phyloP scores from a whole-genome alignment of 2,888 invertebrate species.

The Drosophila sordidapex region DNA sequence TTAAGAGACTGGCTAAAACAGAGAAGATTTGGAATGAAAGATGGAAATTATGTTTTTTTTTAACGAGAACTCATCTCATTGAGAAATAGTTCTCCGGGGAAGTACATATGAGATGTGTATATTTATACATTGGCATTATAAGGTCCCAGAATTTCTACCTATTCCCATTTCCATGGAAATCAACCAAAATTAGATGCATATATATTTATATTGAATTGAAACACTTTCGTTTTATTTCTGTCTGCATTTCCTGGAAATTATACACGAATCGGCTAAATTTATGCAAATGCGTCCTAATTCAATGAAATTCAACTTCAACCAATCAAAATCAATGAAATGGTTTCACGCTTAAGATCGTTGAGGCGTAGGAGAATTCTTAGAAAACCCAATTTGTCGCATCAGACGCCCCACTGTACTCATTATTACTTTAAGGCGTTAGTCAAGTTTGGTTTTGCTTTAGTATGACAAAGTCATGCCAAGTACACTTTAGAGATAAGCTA shows the following conservation, averaged over 20 bases:
- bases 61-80: neutral
- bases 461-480: neutral
- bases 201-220: neutral
- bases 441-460: neutral
- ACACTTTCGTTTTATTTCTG: conserved; percentile 13
- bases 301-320: conserved; percentile 26
- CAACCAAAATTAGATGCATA: conserved; percentile 24
- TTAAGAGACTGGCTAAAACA: neutral
- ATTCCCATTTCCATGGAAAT: conserved; percentile 21
- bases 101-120: neutral
- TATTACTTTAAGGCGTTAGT: neutral
- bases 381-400: neutral
- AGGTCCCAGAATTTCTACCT: neutral
- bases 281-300: conserved; percentile 21
- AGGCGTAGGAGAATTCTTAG: neutral
- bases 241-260: conserved; percentile 33
- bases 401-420: neutral
- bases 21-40: neutral
- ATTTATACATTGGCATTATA: neutral
- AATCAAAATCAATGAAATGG: neutral
- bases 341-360: neutral
- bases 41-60: neutral
- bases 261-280: neutral
- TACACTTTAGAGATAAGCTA: neutral
- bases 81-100: neutral